A percentile compares a stretch with the other conserved stretches of the same genome.
Evolutionary conservation across 2,888 invertebrate species (phyloP).

Genomic region (Erannis defoliaria): DNA sequence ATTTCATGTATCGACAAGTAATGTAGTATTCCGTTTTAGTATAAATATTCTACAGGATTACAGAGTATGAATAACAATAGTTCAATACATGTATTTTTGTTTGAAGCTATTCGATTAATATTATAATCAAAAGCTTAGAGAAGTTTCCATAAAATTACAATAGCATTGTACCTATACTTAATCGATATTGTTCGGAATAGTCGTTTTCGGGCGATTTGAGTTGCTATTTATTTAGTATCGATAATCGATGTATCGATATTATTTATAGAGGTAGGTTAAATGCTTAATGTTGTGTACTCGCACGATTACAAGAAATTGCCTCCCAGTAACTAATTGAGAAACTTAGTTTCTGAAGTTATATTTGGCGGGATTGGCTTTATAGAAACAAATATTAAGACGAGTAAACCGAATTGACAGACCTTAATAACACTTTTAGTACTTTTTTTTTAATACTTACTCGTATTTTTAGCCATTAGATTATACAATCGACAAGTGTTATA

Average conservation of each 20-base stretch:
- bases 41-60: constrained; percentile 45
- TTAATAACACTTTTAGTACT: too few species aligned
- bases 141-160: constrained; percentile 40
- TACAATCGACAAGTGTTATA: too few species aligned
- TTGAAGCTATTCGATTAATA: constrained; percentile 32
- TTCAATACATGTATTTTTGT: constrained; percentile 33
- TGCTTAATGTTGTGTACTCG: constrained; percentile 18
- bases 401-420: not conserved
- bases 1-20: not conserved
- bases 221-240: constrained; percentile 21
- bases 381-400: not conserved
- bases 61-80: constrained; percentile 36
- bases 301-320: constrained; percentile 14
- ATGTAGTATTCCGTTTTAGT: not conserved
- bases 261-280: constrained; percentile 14
- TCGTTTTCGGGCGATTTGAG: constrained; percentile 30
- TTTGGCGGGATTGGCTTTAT: constrained; percentile 3
- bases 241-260: constrained; percentile 14
- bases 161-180: constrained; percentile 35
- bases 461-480: too few species aligned
- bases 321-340: constrained; percentile 19
- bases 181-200: constrained; percentile 30
- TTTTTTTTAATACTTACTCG: too few species aligned
- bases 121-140: constrained; percentile 34
- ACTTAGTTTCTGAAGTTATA: constrained; percentile 28